These are phyloP conservation scores for Oncorhynchus kisutch DNA, from an alignment of 2,113 vertebrate genomes.

Conservation along the genomic window DNA sequence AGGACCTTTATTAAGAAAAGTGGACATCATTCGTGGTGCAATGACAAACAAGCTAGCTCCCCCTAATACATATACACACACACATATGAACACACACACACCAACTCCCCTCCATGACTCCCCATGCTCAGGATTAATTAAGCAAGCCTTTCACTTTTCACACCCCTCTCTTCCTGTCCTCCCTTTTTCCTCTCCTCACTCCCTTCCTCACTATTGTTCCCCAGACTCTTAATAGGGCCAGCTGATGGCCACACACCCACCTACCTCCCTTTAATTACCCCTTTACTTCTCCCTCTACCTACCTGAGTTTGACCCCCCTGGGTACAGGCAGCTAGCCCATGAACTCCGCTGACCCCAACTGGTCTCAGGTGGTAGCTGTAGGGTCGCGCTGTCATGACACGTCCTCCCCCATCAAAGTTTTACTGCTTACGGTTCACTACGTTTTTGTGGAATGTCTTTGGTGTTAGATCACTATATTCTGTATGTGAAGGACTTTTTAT, in stretches of 20 bases:
- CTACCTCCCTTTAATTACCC: background rate
- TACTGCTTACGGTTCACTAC: background rate
- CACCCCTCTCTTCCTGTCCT: background rate
- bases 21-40: too few relatives aligned
- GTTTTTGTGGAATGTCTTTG: too few relatives aligned
- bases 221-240: background rate
- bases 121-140: background rate
- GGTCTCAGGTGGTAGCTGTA: background rate
- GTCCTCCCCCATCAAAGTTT: background rate
- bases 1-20: too few relatives aligned
- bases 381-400: background rate
- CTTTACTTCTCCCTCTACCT: background rate
- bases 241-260: background rate
- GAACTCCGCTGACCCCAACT: constrained; percentile 11
- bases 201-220: background rate
- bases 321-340: background rate
- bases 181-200: background rate
- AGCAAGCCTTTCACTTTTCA: background rate
- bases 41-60: too few relatives aligned
- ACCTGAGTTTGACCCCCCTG: background rate
- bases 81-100: too few relatives aligned
- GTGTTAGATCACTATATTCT: too few relatives aligned
- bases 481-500: too few relatives aligned
- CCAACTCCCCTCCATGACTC: background rate
- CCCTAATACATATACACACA: too few relatives aligned